These are phyloP conservation scores for Pelecanus crispus DNA, from an alignment of 2,113 vertebrate species.

Conservation along the genomic window DNA sequence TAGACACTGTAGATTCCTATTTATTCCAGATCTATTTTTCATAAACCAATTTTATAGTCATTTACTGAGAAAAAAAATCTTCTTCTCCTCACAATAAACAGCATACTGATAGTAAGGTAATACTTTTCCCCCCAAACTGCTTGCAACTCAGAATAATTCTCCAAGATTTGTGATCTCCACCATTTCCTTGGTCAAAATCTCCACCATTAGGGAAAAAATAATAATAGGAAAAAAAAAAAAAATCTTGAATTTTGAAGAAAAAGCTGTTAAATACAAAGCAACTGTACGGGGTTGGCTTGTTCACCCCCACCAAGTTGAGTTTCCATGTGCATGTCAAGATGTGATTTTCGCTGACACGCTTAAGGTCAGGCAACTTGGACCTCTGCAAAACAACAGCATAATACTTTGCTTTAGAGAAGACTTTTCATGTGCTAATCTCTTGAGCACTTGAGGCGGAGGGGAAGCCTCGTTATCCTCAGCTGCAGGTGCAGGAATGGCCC, in stretches of 20 bases:
- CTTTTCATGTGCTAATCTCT: constrained; percentile 30
- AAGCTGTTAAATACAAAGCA: not conserved
- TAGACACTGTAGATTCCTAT: not conserved
- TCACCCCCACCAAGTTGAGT: not conserved
- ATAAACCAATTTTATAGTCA: not conserved
- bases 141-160: not conserved
- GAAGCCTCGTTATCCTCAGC: not conserved
- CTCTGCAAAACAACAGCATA: not conserved
- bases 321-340: not conserved
- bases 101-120: not conserved
- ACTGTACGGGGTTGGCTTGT: not conserved
- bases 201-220: not conserved
- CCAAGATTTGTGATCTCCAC: not conserved
- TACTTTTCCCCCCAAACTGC: not conserved
- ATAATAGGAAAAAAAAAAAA: not conserved
- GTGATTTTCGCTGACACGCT: not conserved
- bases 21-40: not conserved
- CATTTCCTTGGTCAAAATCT: not conserved
- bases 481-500: not conserved
- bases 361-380: not conserved
- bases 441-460: not conserved
- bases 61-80: not conserved
- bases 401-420: not conserved
- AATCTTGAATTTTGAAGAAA: not conserved
- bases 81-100: not conserved